Percentiles rank a stretch among this genome's conserved stretches.
Conservation (phyloP, 2,797 vertebrate species). For the Choloepus didactylus region DNA sequence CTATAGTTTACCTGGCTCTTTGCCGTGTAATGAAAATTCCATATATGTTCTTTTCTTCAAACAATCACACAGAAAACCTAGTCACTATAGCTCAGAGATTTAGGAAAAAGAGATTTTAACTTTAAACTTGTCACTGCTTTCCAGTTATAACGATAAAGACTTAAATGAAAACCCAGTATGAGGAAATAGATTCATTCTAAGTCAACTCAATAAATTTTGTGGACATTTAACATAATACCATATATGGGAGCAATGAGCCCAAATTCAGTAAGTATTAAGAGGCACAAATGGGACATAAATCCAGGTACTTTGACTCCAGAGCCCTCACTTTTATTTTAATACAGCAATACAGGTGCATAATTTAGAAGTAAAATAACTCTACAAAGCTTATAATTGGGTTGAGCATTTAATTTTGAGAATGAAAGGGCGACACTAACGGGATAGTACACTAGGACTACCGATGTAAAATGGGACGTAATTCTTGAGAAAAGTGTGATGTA, state of each 20-base stretch:
- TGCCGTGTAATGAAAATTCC: conserved; percentile 27
- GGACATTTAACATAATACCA: background rate
- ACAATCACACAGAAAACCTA: background rate
- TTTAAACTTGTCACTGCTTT: conserved; percentile 62
- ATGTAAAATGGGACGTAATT: background rate
- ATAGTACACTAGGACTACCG: background rate
- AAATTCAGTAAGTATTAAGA: background rate
- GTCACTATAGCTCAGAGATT: background rate
- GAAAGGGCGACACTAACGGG: background rate
- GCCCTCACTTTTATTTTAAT: conserved; percentile 40
- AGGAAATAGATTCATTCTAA: conserved; percentile 31
- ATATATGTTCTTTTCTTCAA: conserved; percentile 50
- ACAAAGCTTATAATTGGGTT: background rate
- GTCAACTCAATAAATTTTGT: conserved; percentile 2
- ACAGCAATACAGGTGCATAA: background rate
- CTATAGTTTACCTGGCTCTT: conserved; percentile 53
- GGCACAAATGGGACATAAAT: background rate
- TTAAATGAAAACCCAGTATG: background rate
- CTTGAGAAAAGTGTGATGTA: background rate
- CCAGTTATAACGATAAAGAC: conserved; percentile 42
- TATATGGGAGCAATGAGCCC: too few species aligned
- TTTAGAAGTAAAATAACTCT: background rate
- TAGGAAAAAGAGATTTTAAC: conserved; percentile 1
- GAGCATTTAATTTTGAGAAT: conserved; percentile 40
- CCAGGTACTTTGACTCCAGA: conserved; percentile 9